Evolutionary conservation across 2,888 invertebrate species (phyloP).

Genomic region (Synergus itoensis): DNA sequence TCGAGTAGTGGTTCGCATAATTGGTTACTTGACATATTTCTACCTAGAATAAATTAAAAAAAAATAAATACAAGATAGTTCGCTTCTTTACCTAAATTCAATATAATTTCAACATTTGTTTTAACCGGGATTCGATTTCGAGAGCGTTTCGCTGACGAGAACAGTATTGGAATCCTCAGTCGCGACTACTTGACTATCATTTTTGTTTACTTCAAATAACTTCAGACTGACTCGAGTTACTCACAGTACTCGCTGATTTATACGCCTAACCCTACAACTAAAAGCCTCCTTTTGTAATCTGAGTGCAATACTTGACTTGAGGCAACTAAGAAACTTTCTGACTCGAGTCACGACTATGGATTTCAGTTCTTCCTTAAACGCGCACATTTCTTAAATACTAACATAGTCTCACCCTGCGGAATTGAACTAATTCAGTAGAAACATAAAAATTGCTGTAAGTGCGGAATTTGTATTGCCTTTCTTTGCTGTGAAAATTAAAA

Average conservation of each 20-base stretch:
- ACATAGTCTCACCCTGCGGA: slow-evolving; percentile 61
- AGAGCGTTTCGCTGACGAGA: slow-evolving; percentile 6
- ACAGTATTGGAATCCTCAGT: slow-evolving; percentile 31
- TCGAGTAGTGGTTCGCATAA: slow-evolving; percentile 53
- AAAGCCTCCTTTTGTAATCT: slow-evolving; percentile 31
- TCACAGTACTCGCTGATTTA: slow-evolving; percentile 1
- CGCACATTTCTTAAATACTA: slow-evolving; percentile 51
- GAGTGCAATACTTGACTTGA: slow-evolving; percentile 31
- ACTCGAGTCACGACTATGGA: slow-evolving; percentile 27
- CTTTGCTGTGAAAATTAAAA: slow-evolving; percentile 36
- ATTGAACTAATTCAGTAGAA: slow-evolving; percentile 68
- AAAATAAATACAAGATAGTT: slow-evolving; percentile 76
- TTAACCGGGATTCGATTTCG: background rate
- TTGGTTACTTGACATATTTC: slow-evolving; percentile 73
- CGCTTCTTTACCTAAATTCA: slow-evolving; percentile 75
- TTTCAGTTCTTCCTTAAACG: slow-evolving; percentile 36
- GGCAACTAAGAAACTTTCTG: background rate
- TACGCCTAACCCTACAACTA: slow-evolving; percentile 1
- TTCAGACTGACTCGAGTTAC: slow-evolving; percentile 42
- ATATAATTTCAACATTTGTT: slow-evolving; percentile 61
- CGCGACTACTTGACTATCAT: slow-evolving; percentile 4
- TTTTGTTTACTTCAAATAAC: slow-evolving; percentile 13
- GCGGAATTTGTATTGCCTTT: slow-evolving; percentile 67
- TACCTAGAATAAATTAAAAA: slow-evolving; percentile 76
- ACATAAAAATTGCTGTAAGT: slow-evolving; percentile 64